phyloP scores from a whole-genome alignment of 2,113 vertebrate genomes.

The Phainopepla nitens region DNA sequence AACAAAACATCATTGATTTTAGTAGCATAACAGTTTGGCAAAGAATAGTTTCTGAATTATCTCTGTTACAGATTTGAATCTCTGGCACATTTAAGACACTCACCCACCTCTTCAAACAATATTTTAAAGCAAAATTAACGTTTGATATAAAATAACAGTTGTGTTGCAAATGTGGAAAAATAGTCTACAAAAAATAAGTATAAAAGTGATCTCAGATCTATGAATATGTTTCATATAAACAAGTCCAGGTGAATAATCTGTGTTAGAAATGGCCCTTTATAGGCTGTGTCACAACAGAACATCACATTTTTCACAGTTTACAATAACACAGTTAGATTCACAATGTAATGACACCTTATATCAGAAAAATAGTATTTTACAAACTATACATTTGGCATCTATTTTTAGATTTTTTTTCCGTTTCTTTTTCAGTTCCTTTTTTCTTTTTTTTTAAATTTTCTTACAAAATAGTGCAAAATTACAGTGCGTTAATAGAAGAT shows the following conservation, averaged over 20 bases:
- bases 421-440: slow-evolving; percentile 18
- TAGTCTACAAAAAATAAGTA: slow-evolving; percentile 80
- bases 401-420: slow-evolving; percentile 40
- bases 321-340: slow-evolving; percentile 61
- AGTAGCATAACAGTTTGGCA: background rate
- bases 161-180: slow-evolving; percentile 76
- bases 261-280: slow-evolving; percentile 59
- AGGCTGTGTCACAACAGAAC: slow-evolving; percentile 51
- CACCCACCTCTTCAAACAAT: slow-evolving; percentile 57
- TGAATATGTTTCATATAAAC: slow-evolving; percentile 72
- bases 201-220: slow-evolving; percentile 75
- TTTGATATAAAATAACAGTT: slow-evolving; percentile 73
- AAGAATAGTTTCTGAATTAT: slow-evolving; percentile 17
- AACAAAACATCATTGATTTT: background rate
- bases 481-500: slow-evolving; percentile 67
- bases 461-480: slow-evolving; percentile 76
- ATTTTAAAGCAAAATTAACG: slow-evolving; percentile 70
- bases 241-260: slow-evolving; percentile 61
- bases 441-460: slow-evolving; percentile 21
- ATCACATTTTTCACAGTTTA: slow-evolving; percentile 65
- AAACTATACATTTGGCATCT: slow-evolving; percentile 78
- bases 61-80: background rate
- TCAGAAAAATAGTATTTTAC: slow-evolving; percentile 71
- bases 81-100: slow-evolving; percentile 34
- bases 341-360: slow-evolving; percentile 63